These are phyloP conservation scores for Pungitius pungitius DNA, from an alignment of 2,113 vertebrate species.

Conservation along the genomic window DNA sequence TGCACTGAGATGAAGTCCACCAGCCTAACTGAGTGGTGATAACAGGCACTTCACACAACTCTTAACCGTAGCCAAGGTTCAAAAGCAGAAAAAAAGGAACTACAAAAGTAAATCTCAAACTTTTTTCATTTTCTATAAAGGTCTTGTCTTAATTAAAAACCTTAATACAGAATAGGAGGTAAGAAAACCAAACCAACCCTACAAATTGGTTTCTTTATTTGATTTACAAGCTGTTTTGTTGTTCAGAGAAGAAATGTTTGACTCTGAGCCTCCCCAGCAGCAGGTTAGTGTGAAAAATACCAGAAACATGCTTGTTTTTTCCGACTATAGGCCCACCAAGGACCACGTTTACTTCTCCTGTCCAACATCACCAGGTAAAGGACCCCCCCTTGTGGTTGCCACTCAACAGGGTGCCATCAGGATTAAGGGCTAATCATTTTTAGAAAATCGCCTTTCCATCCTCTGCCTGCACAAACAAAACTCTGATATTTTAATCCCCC, in stretches of 20 bases:
- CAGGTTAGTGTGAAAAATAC: too few species aligned
- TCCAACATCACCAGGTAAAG: constrained; percentile 40
- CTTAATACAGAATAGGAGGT: background rate
- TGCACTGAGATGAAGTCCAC: background rate
- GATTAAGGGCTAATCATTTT: constrained; percentile 21
- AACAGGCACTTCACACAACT: background rate
- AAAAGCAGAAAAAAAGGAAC: too few species aligned
- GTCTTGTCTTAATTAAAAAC: background rate
- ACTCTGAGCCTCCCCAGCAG: too few species aligned
- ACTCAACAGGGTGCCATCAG: constrained; percentile 10
- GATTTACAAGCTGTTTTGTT: background rate
- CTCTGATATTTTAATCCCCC: constrained; percentile 3
- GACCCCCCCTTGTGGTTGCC: constrained; percentile 69
- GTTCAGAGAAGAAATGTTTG: background rate
- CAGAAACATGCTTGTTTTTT: background rate
- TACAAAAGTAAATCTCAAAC: background rate
- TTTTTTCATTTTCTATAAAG: background rate
- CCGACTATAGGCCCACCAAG: background rate
- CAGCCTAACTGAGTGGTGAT: background rate
- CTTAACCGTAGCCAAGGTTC: too few species aligned
- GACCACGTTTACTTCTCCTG: background rate
- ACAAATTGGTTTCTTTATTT: background rate
- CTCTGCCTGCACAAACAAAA: constrained; percentile 30
- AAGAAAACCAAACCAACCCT: background rate
- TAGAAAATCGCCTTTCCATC: constrained; percentile 19